phyloP scores from a whole-genome alignment of 2,113 vertebrate species.

The Willisornis vidua region DNA sequence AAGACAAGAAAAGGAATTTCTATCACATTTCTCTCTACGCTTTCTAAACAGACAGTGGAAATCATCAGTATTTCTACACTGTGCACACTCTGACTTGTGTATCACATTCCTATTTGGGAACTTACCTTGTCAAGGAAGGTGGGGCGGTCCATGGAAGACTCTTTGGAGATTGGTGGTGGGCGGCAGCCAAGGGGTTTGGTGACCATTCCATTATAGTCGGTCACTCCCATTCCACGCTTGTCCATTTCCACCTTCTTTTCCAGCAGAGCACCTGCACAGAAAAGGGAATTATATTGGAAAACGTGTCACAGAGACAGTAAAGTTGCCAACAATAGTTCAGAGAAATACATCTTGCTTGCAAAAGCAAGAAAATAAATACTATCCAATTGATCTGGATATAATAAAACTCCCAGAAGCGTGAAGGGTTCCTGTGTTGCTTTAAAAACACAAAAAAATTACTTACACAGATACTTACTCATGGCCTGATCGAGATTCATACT shows the following conservation, averaged over 20 bases:
- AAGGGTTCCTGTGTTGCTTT: background rate
- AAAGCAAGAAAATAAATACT: background rate
- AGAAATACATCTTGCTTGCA: background rate
- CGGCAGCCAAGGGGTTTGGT: conserved; percentile 93
- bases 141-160: conserved; percentile 92
- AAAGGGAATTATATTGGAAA: background rate
- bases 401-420: background rate
- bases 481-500: conserved; percentile 99
- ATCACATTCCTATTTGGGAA: background rate
- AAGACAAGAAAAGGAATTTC: background rate
- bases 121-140: conserved; percentile 94
- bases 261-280: conserved; percentile 88
- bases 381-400: background rate
- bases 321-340: background rate
- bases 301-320: background rate
- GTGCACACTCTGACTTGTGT: too few species aligned
- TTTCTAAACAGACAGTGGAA: background rate
- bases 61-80: background rate
- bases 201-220: conserved; percentile 93
- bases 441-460: background rate
- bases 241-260: conserved; percentile 99
- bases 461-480: conserved; percentile 89
- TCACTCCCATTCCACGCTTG: conserved; percentile 94
- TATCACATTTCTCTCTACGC: background rate
- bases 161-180: conserved; percentile 95